A percentile compares a stretch with the other conserved stretches of the same genome.
Evolutionary conservation across 2,888 invertebrate genomes (phyloP).

Genomic region (Apotomis turbidana): DNA sequence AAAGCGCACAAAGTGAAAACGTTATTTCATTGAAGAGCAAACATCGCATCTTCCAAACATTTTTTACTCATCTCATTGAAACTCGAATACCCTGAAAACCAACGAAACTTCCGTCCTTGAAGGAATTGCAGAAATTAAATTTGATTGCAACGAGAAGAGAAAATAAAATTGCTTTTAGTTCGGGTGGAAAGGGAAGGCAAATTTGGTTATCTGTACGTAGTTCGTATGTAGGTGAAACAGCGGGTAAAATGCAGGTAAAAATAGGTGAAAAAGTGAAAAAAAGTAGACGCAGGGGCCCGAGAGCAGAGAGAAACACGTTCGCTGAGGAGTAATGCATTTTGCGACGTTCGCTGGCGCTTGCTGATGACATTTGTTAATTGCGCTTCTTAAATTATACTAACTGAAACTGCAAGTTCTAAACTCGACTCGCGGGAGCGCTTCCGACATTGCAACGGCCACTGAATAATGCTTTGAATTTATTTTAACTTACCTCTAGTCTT

Average conservation of each 20-base stretch:
- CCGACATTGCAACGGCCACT: constrained; percentile 13
- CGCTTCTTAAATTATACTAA: constrained; percentile 42
- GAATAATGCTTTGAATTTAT: constrained; percentile 26
- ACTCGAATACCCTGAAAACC: constrained; percentile 12
- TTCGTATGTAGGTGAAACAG: constrained; percentile 38
- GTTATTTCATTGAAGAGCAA: constrained; percentile 1
- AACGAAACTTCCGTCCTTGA: constrained; percentile 26
- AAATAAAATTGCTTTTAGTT: constrained; percentile 47
- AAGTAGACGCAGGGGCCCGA: constrained; percentile 26
- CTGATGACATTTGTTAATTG: constrained; percentile 48
- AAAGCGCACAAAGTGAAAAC: not conserved
- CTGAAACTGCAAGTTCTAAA: constrained; percentile 39
- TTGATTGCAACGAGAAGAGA: constrained; percentile 38
- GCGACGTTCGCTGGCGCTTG: constrained; percentile 43
- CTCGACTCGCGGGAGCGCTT: constrained; percentile 19
- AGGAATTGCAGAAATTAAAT: constrained; percentile 35
- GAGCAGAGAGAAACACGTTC: constrained; percentile 39
- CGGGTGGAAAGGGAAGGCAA: constrained; percentile 47
- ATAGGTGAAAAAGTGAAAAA: constrained; percentile 30
- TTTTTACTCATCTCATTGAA: constrained; percentile 27
- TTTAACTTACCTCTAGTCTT: constrained; percentile 1
- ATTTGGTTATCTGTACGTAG: constrained; percentile 41
- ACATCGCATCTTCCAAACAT: constrained; percentile 12
- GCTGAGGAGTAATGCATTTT: constrained; percentile 44
- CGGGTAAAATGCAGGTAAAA: constrained; percentile 35